Evolutionary conservation across 2,888 invertebrate species (phyloP).

Genomic region (Agriopis aurantiaria): DNA sequence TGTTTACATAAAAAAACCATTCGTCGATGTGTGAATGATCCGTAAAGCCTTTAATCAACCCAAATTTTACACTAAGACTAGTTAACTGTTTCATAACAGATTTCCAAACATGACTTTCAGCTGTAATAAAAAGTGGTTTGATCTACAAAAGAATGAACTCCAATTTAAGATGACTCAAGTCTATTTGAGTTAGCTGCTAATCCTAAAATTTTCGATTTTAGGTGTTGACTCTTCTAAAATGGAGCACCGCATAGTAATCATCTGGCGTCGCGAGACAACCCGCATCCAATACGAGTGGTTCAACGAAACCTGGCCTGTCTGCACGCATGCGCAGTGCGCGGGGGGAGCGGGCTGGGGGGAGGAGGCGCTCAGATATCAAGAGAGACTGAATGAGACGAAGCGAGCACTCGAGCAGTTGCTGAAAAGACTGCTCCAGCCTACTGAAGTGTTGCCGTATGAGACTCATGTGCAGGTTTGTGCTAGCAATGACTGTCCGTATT

Average conservation of each 20-base stretch:
- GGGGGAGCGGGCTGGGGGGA: slow-evolving; percentile 62
- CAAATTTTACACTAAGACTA: too few relatives aligned
- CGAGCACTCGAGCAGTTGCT: slow-evolving; percentile 90
- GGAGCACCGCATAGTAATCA: slow-evolving; percentile 92
- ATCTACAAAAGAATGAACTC: neutral
- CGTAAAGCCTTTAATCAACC: too few relatives aligned
- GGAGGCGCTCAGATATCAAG: slow-evolving; percentile 70
- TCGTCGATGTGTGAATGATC: too few relatives aligned
- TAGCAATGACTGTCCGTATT: neutral
- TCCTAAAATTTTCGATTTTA: too few relatives aligned
- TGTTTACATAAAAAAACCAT: too few relatives aligned
- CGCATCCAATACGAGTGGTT: slow-evolving; percentile 97
- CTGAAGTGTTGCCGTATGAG: slow-evolving; percentile 92
- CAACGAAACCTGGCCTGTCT: slow-evolving; percentile 89
- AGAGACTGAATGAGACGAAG: slow-evolving; percentile 89
- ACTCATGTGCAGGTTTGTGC: slow-evolving; percentile 90
- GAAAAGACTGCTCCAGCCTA: slow-evolving; percentile 89
- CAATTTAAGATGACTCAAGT: too few relatives aligned
- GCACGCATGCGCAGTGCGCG: slow-evolving; percentile 74
- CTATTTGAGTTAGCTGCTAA: too few relatives aligned
- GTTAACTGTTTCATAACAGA: neutral
- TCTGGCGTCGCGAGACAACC: slow-evolving; percentile 95
- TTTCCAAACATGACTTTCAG: neutral
- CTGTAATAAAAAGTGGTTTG: too few relatives aligned
- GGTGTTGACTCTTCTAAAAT: slow-evolving; percentile 79